Base-by-base conservation (phyloP, 2,888 invertebrate genomes). In the Eupsilia transversa region DNA sequence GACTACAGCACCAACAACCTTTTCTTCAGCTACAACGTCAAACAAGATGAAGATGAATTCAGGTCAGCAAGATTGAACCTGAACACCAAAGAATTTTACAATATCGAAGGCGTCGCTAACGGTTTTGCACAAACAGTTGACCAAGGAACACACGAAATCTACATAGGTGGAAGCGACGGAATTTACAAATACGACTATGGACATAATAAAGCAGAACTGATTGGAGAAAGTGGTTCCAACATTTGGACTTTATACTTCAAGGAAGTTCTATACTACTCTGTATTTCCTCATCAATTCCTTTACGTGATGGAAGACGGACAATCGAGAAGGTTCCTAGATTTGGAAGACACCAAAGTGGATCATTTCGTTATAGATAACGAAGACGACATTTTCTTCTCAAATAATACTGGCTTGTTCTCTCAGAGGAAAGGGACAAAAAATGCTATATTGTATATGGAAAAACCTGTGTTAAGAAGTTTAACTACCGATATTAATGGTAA, bases 121-220 rank as follows among this genome's bases (percentile, higher is more conserved):
- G 95, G 94, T 0, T 95, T 95, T 49, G 92, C 94, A 3, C 94
- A 94, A 87, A 85, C 94, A 2, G 92, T 95, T 0, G 93, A 95
- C 73, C 90, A 90, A 46, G 85, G 86, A 35, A 91, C 88, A 9
- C 91, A 94, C 20, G 90, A 91, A 3, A 88, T 93, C 3, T 95
- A 94, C 43, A 92, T 95, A 33, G 95, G 95, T 33, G 92, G 93
- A 0, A 91, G 91, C 27, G 88, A 94, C 46, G 95, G 95, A 0
- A 89, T 95, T 33, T 95, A 93, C 77, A 94, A 93, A 87, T 95
- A 94, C 63, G 89, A 94, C 60, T 87, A 88, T 2, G 89, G 82
- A 14, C 88, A 82, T 0, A 91, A 95, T 74, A 90, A 89, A 84
- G 91, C 91, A 12, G 91, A 92, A 79, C 82, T 90, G 0, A 70